Evolutionary conservation across 2,888 invertebrate species (phyloP), one percentile per base, ranked within the genome.

Genomic region (Melanotus villosus): DNA sequence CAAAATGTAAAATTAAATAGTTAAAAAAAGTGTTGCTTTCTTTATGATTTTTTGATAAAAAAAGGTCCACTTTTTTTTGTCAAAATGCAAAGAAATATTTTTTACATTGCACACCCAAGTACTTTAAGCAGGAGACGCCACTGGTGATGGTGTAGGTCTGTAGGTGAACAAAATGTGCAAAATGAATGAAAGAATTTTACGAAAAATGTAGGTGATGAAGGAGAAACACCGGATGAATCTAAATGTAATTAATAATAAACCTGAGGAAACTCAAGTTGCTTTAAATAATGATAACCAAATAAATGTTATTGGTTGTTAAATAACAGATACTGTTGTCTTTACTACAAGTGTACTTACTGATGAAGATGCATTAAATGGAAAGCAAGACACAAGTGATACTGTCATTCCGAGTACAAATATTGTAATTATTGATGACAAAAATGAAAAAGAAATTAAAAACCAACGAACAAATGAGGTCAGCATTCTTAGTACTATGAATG

Each of bases 121-220:
- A n/a, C n/a, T n/a, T n/a, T n/a, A n/a, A n/a, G n/a, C n/a, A n/a
- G n/a, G n/a, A n/a, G n/a, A n/a, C n/a, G n/a, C n/a, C n/a, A n/a
- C n/a, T n/a, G n/a, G n/a, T n/a, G n/a, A n/a, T n/a, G n/a, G n/a
- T n/a, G n/a, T n/a, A n/a, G n/a, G n/a, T n/a, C n/a, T 38, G 38
- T 14, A 38, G 38, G 38, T 38, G 38, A 38, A 38, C 38, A 38
- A 38, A 38, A 38, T 38, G 38, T 38, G 38, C 12, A 38, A 12
- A n/a, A 38, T 38, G 38, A 38, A 38, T 38, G n/a, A 38, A 38
- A 38, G 38, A 38, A 38, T 38, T 38, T 38, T 38, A 38, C 16
- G 38, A 14, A 38, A 38, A 38, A 38, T 38, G 38, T 38, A 5
- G 14, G 38, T 38, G 38, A 38, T 38, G 38, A 12, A n/a, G n/a